Base-by-base conservation (phyloP, 30 jellyfish, hydroid and myxozoan genomes). In the Nemopilema nomurai region DNA sequence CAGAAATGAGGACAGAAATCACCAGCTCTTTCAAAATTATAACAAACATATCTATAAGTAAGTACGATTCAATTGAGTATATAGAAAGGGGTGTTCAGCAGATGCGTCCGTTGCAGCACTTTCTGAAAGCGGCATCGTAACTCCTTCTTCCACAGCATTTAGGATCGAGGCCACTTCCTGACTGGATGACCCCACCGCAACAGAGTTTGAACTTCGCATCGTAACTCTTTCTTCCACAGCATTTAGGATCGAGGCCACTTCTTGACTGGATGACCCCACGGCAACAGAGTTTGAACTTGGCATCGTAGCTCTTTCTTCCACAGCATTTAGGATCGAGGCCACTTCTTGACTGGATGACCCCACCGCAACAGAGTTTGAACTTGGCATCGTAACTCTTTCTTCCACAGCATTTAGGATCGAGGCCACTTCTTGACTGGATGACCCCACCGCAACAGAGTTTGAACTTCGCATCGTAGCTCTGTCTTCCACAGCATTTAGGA, bases 241-340 rank as follows among this genome's bases (percentile, higher is more conserved):
- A 73, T 20, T 4, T 72, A 31, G 83, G 83, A 13, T 30, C 31
- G 8, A 73, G 1, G 30, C 87, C 87, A 17, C 78, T 24, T 49
- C 28, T 80, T 64, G 73, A 30, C 32, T 50, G 24, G 33, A 80
- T 30, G 21, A 80, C 89, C 18, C 89, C 89, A 4, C 22, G 19
- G 67, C 89, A 80, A 27, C 89, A 80, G 51, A 63, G 62, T 1
- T 30, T 23, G 28, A 80, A 80, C 20, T 41, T 49, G 25, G 81
- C 76, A 51, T 81, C 82, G 65, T 29, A 81, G 18, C 31, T 17
- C 79, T 27, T 41, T n/a, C 62, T 81, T 21, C 76, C 74, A 69
- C 90, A 81, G 76, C 90, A 81, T 19, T 75, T 67, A 31, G 82
- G 82, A 16, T 24, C 18, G 8, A 81, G 63, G 52, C 90, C 90